Percentiles rank a stretch among this genome's conserved stretches.
These are phyloP conservation scores for Thamnophis elegans DNA, from an alignment of 2,797 vertebrate genomes.

Conservation along the genomic window DNA sequence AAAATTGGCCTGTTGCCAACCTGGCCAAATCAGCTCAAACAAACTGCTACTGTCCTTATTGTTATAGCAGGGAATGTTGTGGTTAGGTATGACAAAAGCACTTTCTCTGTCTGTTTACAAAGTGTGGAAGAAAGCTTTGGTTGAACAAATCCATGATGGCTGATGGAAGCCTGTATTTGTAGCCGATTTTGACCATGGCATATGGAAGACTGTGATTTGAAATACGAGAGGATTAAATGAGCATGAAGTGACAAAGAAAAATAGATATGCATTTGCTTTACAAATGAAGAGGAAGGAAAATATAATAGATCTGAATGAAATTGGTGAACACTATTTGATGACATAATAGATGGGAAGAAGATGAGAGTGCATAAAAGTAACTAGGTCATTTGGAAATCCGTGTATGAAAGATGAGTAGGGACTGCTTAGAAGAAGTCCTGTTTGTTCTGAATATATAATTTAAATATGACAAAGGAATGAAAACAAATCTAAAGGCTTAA, in stretches of 20 bases:
- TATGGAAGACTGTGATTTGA: background rate
- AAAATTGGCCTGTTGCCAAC: background rate
- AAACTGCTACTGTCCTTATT: background rate
- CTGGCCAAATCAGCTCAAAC: background rate
- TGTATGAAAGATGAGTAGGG: background rate
- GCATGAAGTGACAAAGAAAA: background rate
- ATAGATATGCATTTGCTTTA: background rate
- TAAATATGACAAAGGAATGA: background rate
- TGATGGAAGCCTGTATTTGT: background rate
- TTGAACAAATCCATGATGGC: background rate
- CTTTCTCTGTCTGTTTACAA: background rate
- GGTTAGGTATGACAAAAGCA: background rate
- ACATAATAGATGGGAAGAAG: background rate
- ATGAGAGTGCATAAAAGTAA: background rate
- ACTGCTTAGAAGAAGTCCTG: background rate
- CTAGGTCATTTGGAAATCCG: background rate
- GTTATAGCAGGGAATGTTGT: background rate
- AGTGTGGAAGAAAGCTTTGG: background rate
- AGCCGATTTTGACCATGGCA: background rate
- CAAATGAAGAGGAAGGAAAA: background rate
- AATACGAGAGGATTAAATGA: background rate
- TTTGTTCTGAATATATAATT: background rate
- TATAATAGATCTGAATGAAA: background rate
- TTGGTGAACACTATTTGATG: background rate
- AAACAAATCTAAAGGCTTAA: background rate